Evolutionary conservation across 92 coral and sea anemone genomes (phyloP).

Genomic region (Pocillopora grandis): DNA sequence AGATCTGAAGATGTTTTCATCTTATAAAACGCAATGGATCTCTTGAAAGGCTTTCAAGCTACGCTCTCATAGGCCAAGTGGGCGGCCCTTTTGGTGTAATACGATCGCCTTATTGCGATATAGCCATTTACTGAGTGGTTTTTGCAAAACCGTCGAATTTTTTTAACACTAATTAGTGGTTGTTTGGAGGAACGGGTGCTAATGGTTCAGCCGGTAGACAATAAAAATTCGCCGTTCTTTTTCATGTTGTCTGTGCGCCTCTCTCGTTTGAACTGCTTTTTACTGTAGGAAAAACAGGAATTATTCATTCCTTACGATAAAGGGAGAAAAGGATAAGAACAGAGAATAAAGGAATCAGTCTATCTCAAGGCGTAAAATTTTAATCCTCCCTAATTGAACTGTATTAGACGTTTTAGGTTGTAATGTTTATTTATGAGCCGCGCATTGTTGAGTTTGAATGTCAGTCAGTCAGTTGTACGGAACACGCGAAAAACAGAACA

Average conservation of each 20-base stretch:
- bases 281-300: not conserved
- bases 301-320: not conserved
- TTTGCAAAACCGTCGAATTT: conserved; percentile 23
- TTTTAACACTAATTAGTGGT: conserved; percentile 61
- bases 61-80: conserved; percentile 10
- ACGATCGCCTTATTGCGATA: conserved; percentile 39
- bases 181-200: conserved; percentile 93
- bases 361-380: conserved; percentile 31
- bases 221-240: conserved; percentile 7
- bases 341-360: conserved; percentile 15
- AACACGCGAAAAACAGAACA: conserved; percentile 56
- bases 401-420: conserved; percentile 44
- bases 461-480: conserved; percentile 19
- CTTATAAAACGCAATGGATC: conserved; percentile 13
- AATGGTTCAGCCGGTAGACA: conserved; percentile 32
- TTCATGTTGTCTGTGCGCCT: not conserved
- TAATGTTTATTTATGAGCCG: conserved; percentile 56
- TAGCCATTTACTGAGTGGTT: conserved; percentile 42
- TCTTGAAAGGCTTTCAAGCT: conserved; percentile 35
- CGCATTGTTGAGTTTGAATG: conserved; percentile 34
- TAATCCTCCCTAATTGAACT: conserved; percentile 54
- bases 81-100: conserved; percentile 44
- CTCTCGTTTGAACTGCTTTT: not conserved
- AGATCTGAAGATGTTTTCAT: conserved; percentile 41
- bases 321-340: not conserved